Conservation (phyloP, 2,888 invertebrate genomes). For the Catocala nupta region DNA sequence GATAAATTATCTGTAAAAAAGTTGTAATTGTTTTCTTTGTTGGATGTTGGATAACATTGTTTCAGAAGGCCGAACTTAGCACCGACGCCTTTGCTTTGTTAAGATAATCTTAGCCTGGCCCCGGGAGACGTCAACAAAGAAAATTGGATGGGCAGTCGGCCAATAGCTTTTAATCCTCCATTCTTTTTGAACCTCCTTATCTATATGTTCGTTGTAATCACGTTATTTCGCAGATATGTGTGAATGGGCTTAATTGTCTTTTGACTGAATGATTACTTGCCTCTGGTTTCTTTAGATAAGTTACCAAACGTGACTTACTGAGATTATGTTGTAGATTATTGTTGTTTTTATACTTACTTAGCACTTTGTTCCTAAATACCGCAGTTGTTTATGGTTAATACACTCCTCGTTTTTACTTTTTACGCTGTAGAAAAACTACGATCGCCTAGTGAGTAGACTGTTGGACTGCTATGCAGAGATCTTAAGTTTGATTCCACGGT, state of each 20-base stretch:
- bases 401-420: too few species aligned
- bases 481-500: too few species aligned
- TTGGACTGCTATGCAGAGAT: too few species aligned
- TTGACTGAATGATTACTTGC: slow-evolving; percentile 41
- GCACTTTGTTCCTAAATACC: too few species aligned
- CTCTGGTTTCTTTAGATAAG: slow-evolving; percentile 24
- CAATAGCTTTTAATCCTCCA: slow-evolving; percentile 84
- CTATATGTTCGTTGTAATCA: slow-evolving; percentile 78
- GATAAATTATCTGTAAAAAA: slow-evolving; percentile 67
- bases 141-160: slow-evolving; percentile 87
- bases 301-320: slow-evolving; percentile 4
- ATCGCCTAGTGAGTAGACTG: too few species aligned
- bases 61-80: slow-evolving; percentile 64
- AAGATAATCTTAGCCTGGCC: slow-evolving; percentile 83
- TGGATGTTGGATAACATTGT: slow-evolving; percentile 65
- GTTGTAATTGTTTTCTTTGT: slow-evolving; percentile 70
- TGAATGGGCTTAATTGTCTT: slow-evolving; percentile 55
- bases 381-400: too few species aligned
- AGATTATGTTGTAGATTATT: slow-evolving; percentile 4
- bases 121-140: slow-evolving; percentile 84
- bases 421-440: too few species aligned
- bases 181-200: slow-evolving; percentile 83
- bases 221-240: slow-evolving; percentile 64
- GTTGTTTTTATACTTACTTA: too few species aligned
- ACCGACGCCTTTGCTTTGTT: slow-evolving; percentile 79